Percentiles rank a stretch among this genome's conserved stretches.
These are phyloP conservation scores for Erinaceus europaeus DNA, from an alignment of 2,113 vertebrate genomes.

Conservation along the genomic window DNA sequence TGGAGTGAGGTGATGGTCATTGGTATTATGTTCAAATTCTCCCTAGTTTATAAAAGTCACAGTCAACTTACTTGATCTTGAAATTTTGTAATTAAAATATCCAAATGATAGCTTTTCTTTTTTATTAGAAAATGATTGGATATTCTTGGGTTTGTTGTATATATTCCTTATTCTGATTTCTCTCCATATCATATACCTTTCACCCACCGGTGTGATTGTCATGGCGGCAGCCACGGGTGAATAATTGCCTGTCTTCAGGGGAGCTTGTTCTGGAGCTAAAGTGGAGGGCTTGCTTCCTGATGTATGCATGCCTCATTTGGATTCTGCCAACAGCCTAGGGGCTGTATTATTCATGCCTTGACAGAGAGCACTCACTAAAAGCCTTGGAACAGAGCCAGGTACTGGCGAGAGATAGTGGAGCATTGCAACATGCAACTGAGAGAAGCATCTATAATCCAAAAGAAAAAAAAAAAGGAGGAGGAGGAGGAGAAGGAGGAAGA, in stretches of 20 bases:
- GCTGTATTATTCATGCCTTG: constrained; percentile 99
- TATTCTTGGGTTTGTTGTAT: constrained; percentile 75
- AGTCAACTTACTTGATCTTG: constrained; percentile 62
- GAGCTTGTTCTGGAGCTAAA: constrained; percentile 91
- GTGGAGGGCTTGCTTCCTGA: constrained; percentile 97
- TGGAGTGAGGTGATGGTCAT: not conserved
- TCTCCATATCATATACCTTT: constrained; percentile 78
- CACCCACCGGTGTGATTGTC: constrained; percentile 89
- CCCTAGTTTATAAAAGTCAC: constrained; percentile 16
- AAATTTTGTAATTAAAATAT: constrained; percentile 75
- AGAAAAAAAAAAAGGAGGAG: not conserved
- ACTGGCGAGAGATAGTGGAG: constrained; percentile 89
- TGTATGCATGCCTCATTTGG: constrained; percentile 94
- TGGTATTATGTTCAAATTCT: not conserved
- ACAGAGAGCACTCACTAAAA: constrained; percentile 99
- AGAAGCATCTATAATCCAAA: constrained; percentile 83
- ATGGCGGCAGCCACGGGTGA: constrained; percentile 92
- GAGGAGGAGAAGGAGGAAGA: not conserved
- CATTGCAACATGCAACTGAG: constrained; percentile 83
- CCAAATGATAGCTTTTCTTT: constrained; percentile 59
- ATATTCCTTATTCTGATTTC: constrained; percentile 72
- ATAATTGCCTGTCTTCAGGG: constrained; percentile 97
- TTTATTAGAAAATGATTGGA: constrained; percentile 77
- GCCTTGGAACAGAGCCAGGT: constrained; percentile 95
- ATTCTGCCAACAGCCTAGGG: constrained; percentile 95